These are phyloP conservation scores for Cylas formicarius DNA, from an alignment of 1,140 invertebrate genomes.

Conservation along the genomic window DNA sequence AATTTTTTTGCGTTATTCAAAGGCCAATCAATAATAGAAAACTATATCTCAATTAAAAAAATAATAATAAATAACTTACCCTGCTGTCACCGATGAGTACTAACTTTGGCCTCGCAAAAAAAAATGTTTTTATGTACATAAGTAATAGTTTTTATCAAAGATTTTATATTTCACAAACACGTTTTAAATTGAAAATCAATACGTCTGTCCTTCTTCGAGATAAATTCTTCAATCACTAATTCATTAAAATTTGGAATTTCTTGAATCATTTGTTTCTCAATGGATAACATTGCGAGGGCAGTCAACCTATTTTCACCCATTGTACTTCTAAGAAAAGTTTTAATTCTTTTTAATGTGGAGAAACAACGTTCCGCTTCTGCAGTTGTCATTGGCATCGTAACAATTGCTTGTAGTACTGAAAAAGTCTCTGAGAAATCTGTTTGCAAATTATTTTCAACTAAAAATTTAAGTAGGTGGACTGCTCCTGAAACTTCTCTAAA, in stretches of 20 bases:
- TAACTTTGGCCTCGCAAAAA: too few species aligned
- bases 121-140: too few species aligned
- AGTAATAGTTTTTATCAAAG: too few species aligned
- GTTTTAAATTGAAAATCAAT: constrained; percentile 15
- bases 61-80: too few species aligned
- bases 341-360: constrained; percentile 34
- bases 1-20: too few species aligned
- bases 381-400: constrained; percentile 30
- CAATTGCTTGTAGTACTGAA: constrained; percentile 24
- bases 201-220: constrained; percentile 20
- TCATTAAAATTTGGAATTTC: constrained; percentile 30
- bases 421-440: constrained; percentile 24
- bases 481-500: constrained; percentile 19
- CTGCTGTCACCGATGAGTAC: too few species aligned
- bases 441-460: constrained; percentile 20
- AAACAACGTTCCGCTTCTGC: constrained; percentile 33
- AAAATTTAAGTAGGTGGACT: constrained; percentile 17
- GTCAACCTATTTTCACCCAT: constrained; percentile 29
- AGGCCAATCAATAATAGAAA: too few species aligned
- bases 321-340: constrained; percentile 32
- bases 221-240: constrained; percentile 30
- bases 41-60: too few species aligned
- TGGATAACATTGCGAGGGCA: constrained; percentile 27
- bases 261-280: constrained; percentile 26
- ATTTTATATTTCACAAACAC: too few species aligned